These are phyloP conservation scores for Agonum fuliginosum DNA, from an alignment of 2,888 invertebrate species.

Conservation along the genomic window DNA sequence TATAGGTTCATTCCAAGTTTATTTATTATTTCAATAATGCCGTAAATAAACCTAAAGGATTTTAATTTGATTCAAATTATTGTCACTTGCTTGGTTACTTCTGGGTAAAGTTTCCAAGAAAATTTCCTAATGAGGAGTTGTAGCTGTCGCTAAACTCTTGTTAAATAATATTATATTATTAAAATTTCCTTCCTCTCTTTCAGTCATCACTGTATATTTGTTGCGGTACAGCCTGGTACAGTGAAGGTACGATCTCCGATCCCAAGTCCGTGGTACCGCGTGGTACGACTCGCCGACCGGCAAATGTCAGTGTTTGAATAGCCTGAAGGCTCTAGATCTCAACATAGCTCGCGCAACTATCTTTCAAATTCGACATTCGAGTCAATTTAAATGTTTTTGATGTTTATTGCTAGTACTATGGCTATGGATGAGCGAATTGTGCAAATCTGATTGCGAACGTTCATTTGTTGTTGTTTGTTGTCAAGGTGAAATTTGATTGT, in stretches of 20 bases:
- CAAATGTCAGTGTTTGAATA: slow-evolving; percentile 16
- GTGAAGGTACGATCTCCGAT: slow-evolving; percentile 41
- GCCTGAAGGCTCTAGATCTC: neutral
- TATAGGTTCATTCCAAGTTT: no score
- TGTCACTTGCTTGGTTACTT: no score
- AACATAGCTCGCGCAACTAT: neutral
- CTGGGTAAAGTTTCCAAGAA: no score
- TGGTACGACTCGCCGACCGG: slow-evolving; percentile 24
- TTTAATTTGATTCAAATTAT: no score
- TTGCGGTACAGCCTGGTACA: neutral
- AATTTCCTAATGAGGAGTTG: no score
- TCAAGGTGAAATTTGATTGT: slow-evolving; percentile 25
- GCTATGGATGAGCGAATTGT: neutral
- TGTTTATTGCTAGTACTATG: slow-evolving; percentile 6
- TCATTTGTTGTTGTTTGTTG: neutral
- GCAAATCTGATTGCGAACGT: neutral
- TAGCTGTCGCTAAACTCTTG: no score
- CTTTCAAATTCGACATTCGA: no score
- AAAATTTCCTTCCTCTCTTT: neutral
- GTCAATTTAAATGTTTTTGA: no score
- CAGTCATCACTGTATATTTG: neutral
- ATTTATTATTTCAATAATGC: no score
- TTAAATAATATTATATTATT: no score
- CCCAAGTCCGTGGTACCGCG: slow-evolving; percentile 32
- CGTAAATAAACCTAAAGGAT: no score